Conservation (phyloP, 2,113 vertebrate genomes). For the Brienomyrus brachyistius region DNA sequence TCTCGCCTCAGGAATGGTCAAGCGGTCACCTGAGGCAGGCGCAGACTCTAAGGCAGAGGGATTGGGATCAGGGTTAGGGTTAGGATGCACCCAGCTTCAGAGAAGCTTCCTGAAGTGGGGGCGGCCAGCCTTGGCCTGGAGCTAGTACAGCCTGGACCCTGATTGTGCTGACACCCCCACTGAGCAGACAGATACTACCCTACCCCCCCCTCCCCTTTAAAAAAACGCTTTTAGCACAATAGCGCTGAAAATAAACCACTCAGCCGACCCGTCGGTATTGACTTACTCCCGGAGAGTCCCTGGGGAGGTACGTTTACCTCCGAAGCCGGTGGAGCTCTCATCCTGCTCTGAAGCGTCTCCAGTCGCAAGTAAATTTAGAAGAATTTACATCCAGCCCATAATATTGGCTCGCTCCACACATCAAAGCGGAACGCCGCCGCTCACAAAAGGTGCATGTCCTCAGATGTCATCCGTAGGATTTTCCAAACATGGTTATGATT, state of each 20-base stretch:
- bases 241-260: slow-evolving; percentile 12
- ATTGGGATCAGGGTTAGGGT: not conserved
- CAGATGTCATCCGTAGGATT: not conserved
- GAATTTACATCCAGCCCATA: not conserved
- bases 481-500: not conserved
- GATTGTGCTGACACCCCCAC: not conserved
- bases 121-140: not conserved
- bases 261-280: not conserved
- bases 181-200: not conserved
- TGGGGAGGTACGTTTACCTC: not conserved
- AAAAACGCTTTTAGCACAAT: slow-evolving; percentile 1
- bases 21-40: not conserved
- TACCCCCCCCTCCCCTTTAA: no score
- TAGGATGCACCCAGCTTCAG: not conserved
- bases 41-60: not conserved
- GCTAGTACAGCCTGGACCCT: not conserved
- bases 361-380: not conserved
- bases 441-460: not conserved
- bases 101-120: not conserved
- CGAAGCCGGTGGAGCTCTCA: not conserved
- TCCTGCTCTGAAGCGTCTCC: not conserved
- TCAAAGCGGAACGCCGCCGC: not conserved
- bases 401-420: not conserved
- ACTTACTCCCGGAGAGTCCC: not conserved
- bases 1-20: not conserved